Evolutionary conservation across 2,888 invertebrate genomes (phyloP).

Genomic region (Hypselothyrea guttata): DNA sequence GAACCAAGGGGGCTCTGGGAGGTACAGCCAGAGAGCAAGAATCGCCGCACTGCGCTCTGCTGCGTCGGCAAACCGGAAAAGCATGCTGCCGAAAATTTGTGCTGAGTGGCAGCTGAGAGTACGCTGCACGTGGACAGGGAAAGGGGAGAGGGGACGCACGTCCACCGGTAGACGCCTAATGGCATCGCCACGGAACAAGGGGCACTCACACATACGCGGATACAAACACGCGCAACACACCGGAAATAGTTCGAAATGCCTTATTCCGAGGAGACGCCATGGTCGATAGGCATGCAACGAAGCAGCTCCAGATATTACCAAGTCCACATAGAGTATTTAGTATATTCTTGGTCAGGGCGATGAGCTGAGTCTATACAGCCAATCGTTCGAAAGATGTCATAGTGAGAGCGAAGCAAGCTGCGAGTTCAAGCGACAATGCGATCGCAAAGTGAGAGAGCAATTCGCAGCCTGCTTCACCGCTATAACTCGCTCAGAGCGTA

Average conservation of each 20-base stretch:
- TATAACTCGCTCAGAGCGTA: too few relatives aligned
- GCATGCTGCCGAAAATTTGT: slow-evolving; percentile 74
- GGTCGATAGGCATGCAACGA: slow-evolving; percentile 28
- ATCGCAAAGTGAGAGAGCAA: too few relatives aligned
- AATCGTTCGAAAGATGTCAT: too few relatives aligned
- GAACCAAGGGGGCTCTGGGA: background rate
- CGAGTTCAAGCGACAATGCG: too few relatives aligned
- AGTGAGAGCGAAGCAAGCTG: too few relatives aligned
- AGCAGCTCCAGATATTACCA: slow-evolving; percentile 10
- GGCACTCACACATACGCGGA: slow-evolving; percentile 15
- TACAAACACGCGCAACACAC: slow-evolving; percentile 27
- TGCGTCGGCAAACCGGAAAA: slow-evolving; percentile 71
- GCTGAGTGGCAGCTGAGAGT: slow-evolving; percentile 73
- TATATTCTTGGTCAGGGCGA: too few relatives aligned
- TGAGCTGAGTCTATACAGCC: too few relatives aligned
- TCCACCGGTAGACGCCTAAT: slow-evolving; percentile 71
- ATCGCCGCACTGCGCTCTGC: slow-evolving; percentile 33
- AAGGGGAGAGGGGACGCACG: slow-evolving; percentile 19
- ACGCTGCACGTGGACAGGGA: slow-evolving; percentile 14
- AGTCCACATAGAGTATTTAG: too few relatives aligned
- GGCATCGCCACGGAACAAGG: slow-evolving; percentile 65
- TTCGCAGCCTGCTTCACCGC: too few relatives aligned
- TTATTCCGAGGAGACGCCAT: slow-evolving; percentile 27
- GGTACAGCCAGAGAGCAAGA: slow-evolving; percentile 14
- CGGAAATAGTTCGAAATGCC: slow-evolving; percentile 65